Evolutionary conservation across 2,113 vertebrate genomes (phyloP), one percentile per base, ranked within the genome.

Genomic region (Cyrtonyx montezumae): DNA sequence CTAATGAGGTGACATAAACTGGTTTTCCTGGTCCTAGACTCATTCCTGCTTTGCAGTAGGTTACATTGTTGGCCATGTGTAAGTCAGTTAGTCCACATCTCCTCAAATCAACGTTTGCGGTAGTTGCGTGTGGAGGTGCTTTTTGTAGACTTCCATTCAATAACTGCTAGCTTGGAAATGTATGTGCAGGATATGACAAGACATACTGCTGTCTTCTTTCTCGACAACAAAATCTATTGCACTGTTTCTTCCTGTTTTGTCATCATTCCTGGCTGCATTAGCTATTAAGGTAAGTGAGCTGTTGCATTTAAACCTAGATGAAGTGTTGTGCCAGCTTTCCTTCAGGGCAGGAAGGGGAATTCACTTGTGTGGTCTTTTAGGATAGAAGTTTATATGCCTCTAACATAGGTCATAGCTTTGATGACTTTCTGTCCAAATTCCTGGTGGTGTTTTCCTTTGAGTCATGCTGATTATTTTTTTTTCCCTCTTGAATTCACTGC

Each of bases 21-120:
- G 92, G 90, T 96, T 96, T 93, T 76, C 79, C 96, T 85, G 20
- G 87, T 95, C 90, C 71, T 42, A 3, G 45, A 49, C 67, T 89
- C 79, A 37, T 89, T 91, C 85, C 82, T 93, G 87, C 91, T 73
- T 85, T 94, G 93, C 88, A 74, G 11, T 37, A 46, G 61, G 59
- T 96, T 51, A 88, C 87, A 80, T 96, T 92, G 86, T 2, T 93
- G 76, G 85, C 90, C 88, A 74, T 93, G 95, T 85, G 96, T 90
- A 88, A 80, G 76, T 75, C 92, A 90, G 19, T 56, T 79, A 75
- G 93, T 80, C 83, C 93, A 86, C 56, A 73, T 96, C 87, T 73
- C 75, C 79, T 84, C 95, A 56, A 77, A 94, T 90, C 83, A 95
- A 75, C 43, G 14, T 85, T 49, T 78, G 79, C 77, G 80, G 45